Evolutionary conservation across 1,140 invertebrate species (phyloP).

Genomic region (Drosophila mauritiana): DNA sequence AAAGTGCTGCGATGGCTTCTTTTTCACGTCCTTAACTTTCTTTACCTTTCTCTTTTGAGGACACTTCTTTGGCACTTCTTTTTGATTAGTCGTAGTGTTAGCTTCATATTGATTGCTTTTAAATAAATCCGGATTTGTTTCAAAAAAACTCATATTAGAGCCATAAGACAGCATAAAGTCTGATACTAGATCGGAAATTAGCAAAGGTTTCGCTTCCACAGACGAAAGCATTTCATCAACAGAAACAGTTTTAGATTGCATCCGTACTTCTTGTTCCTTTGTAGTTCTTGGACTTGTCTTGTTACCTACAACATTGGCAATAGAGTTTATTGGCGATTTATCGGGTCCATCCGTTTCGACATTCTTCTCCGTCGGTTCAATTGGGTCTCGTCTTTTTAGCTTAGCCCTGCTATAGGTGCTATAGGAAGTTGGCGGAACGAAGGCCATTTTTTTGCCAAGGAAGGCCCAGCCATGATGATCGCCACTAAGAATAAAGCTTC

Average conservation of each 20-base stretch:
- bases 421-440: not conserved
- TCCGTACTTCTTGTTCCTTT: not conserved
- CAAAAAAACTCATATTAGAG: not conserved
- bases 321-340: not conserved
- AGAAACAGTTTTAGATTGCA: not conserved
- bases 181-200: constrained; percentile 1
- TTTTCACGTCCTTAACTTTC: not conserved
- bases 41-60: not conserved
- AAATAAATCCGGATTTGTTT: not conserved
- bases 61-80: not conserved
- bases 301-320: not conserved
- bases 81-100: too few relatives aligned
- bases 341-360: not conserved
- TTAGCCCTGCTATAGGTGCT: not conserved
- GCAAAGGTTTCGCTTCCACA: not conserved
- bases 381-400: not conserved
- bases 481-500: not conserved
- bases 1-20: not conserved
- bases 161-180: not conserved
- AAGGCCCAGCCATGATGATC: not conserved
- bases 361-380: not conserved
- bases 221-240: not conserved
- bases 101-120: constrained; percentile 1
- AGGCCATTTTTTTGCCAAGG: not conserved
- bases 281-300: not conserved